A percentile compares a stretch with the other conserved stretches of the same genome.
These are phyloP conservation scores for Notoglanidium macrostoma DNA, from an alignment of 2,797 vertebrate genomes.

Conservation along the genomic window DNA sequence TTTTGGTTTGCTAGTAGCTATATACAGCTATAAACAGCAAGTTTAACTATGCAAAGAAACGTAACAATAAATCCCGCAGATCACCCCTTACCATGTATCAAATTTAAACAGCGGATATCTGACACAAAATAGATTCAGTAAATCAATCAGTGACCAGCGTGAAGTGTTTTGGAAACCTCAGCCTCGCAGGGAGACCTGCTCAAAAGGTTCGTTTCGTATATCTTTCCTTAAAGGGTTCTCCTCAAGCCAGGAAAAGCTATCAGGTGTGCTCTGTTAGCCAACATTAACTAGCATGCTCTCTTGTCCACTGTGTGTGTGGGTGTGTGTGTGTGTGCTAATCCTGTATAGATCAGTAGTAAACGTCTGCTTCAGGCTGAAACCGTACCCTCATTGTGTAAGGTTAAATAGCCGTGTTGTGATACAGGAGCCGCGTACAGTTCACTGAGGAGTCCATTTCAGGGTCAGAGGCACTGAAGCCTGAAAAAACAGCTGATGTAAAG, in stretches of 20 bases:
- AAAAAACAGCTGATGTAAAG: neutral
- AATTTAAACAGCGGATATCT: neutral
- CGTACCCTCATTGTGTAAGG: conserved; percentile 27
- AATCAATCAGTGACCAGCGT: neutral
- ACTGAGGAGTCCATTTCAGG: neutral
- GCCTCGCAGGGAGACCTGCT: neutral
- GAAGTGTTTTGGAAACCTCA: conserved; percentile 6
- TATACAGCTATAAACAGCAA: neutral
- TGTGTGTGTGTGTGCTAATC: conserved; percentile 19
- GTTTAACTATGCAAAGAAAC: neutral
- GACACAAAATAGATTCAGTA: neutral
- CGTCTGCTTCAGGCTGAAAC: conserved; percentile 24
- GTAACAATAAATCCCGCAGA: neutral
- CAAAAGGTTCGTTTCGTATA: neutral
- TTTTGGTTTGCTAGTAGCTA: neutral
- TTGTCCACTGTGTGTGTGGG: conserved; percentile 22
- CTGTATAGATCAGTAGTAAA: conserved; percentile 30
- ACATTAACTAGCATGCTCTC: neutral
- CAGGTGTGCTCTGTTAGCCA: conserved; percentile 30
- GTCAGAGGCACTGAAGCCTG: neutral
- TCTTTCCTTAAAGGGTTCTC: conserved; percentile 7
- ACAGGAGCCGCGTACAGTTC: neutral
- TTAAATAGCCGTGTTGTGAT: conserved; percentile 30
- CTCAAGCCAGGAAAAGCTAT: conserved; percentile 15
- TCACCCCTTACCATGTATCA: neutral